Evolutionary conservation across 2,888 invertebrate genomes (phyloP).

Genomic region (Marronus borbonicus): DNA sequence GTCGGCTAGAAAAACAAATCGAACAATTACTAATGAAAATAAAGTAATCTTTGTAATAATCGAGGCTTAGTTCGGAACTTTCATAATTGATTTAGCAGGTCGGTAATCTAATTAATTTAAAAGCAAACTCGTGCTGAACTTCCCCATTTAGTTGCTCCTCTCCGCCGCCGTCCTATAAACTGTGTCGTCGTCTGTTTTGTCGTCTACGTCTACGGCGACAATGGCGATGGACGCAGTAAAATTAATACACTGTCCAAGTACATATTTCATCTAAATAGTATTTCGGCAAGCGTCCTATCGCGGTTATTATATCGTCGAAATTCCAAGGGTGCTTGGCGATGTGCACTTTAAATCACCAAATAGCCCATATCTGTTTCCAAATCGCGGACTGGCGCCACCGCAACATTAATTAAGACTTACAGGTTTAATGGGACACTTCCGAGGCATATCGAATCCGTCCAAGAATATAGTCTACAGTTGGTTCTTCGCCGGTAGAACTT

Average conservation of each 20-base stretch:
- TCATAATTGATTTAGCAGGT: slow-evolving; percentile 31
- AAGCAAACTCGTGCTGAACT: slow-evolving; percentile 31
- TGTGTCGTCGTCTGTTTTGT: slow-evolving; percentile 20
- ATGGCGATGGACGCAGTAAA: slow-evolving; percentile 42
- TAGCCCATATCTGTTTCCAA: slow-evolving; percentile 43
- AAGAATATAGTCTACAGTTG: slow-evolving; percentile 61
- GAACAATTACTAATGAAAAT: slow-evolving; percentile 21
- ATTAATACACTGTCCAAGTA: slow-evolving; percentile 43
- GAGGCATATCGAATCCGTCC: slow-evolving; percentile 58
- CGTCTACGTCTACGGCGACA: slow-evolving; percentile 24
- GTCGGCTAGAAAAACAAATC: neutral
- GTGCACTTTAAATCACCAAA: slow-evolving; percentile 47
- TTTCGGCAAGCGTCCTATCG: slow-evolving; percentile 35
- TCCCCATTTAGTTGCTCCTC: neutral
- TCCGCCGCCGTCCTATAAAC: slow-evolving; percentile 8
- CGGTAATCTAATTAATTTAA: slow-evolving; percentile 41
- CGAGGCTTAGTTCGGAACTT: neutral
- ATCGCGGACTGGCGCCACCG: slow-evolving; percentile 40
- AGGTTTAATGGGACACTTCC: slow-evolving; percentile 62
- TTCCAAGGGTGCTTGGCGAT: slow-evolving; percentile 29
- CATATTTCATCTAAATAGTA: slow-evolving; percentile 47
- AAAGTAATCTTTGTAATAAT: slow-evolving; percentile 17
- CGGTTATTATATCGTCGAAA: slow-evolving; percentile 43
- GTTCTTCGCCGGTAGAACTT: slow-evolving; percentile 58
- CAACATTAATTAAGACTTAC: slow-evolving; percentile 58